Base-by-base conservation (phyloP, 2,888 invertebrate species). In the Cremastinae sp. region DNA sequence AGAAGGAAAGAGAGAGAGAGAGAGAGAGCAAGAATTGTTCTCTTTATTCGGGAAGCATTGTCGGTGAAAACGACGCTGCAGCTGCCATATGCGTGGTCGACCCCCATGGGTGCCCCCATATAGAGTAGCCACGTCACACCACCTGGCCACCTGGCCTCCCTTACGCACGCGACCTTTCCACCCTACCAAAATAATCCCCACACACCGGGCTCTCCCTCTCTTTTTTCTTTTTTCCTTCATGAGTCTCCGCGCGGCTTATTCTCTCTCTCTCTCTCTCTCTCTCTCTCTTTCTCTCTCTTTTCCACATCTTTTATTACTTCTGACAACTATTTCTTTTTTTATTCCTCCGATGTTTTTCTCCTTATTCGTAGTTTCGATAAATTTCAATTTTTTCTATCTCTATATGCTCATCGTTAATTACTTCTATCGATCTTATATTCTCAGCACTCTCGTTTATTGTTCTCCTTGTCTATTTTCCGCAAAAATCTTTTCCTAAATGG, bases 21-120 rank as follows among this genome's bases (percentile, higher is more conserved):
- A 9, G 14, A 12, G 49, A 14, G 12, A 49, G 14, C 18, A 8
- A n/a, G 20, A 22, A 18, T 20, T n/a, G n/a, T n/a, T 51, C 20
- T n/a, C 20, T 20, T 22, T 51, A 20, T 77, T 61, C 78, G 81
- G 81, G 82, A 74, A 82, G 87, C 82, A 88, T 88, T 88, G 88
- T 88, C 84, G 84, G 80, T 34, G 78, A 71, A 79, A 84, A 80
- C 12, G 20, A 51, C 43, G 80, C 22, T 38, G 85, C 88, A 87
- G 88, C 88, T 87, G 87, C 84, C 84, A 78, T 65, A 79, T 72
- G 5, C n/a, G n/a, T 28, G 80, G 78, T 70, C 84, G 85, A 88
- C 88, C 88, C 88, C 88, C 87, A 88, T 88, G 83, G 85, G 84
- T 85, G 85, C 85, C 86, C 85, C 83, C 87, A 84, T 87, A 84